A percentile compares a stretch with the other conserved stretches of the same genome.
Evolutionary conservation across 2,113 vertebrate species (phyloP).

Genomic region (Pontoporia blainvillei): DNA sequence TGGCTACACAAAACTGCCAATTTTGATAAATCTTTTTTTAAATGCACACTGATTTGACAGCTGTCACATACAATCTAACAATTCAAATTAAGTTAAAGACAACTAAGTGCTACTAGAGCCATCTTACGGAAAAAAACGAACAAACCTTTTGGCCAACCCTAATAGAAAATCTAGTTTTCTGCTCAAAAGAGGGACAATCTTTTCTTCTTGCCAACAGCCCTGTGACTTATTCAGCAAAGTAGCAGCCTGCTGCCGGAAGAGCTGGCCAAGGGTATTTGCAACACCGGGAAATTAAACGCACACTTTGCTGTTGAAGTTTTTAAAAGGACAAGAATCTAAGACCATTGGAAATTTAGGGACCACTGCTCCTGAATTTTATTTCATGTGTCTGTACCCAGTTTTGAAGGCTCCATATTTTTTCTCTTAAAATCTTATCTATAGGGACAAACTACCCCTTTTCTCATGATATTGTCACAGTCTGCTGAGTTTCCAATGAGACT

Average conservation of each 20-base stretch:
- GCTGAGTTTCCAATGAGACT: background rate
- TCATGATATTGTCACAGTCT: background rate
- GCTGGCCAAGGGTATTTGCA: constrained; percentile 38
- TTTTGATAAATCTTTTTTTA: too few relatives aligned
- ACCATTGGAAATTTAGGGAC: background rate
- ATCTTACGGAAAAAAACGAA: too few relatives aligned
- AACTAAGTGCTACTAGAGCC: too few relatives aligned
- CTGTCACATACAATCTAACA: too few relatives aligned
- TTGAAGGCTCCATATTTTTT: background rate
- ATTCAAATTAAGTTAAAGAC: too few relatives aligned
- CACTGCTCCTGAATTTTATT: constrained; percentile 46
- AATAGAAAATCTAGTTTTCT: constrained; percentile 38
- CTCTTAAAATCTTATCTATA: background rate
- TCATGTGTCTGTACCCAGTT: constrained; percentile 24
- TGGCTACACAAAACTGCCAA: too few relatives aligned
- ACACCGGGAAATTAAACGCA: background rate
- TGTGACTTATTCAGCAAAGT: constrained; percentile 38
- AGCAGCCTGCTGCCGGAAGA: constrained; percentile 26
- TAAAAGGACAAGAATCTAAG: background rate
- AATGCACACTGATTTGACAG: too few relatives aligned
- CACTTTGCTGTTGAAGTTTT: background rate
- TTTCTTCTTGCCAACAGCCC: constrained; percentile 23
- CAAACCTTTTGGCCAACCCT: too few relatives aligned
- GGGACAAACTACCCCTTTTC: background rate
- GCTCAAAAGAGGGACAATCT: constrained; percentile 35